Evolutionary conservation across 2,797 vertebrate genomes (phyloP).

Genomic region (Pipistrellus kuhlii): DNA sequence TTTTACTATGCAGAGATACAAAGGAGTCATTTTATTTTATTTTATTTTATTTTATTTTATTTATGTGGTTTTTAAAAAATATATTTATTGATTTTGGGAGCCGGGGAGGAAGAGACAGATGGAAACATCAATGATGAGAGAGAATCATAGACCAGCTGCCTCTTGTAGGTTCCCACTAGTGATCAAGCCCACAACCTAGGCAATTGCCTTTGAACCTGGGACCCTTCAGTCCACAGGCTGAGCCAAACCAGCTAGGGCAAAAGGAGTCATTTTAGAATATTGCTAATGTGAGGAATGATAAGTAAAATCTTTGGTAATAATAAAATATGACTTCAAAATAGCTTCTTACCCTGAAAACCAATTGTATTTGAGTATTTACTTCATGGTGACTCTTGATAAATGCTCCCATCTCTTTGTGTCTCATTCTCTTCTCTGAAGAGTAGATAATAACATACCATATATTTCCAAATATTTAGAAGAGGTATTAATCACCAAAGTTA

Average conservation of each 20-base stretch:
- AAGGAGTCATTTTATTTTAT: neutral
- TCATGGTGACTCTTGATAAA: neutral
- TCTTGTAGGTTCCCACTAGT: neutral
- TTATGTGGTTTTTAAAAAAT: no score
- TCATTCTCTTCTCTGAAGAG: neutral
- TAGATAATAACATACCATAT: neutral
- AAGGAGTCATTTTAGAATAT: neutral
- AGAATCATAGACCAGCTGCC: neutral
- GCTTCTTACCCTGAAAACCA: neutral
- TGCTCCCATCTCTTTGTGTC: neutral
- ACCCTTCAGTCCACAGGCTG: neutral
- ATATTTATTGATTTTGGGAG: no score
- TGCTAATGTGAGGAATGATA: neutral
- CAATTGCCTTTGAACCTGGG: neutral
- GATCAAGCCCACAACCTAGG: neutral
- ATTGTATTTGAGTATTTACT: slow-evolving; percentile 36
- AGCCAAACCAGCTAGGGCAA: neutral
- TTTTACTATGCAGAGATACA: neutral
- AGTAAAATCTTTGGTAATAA: neutral
- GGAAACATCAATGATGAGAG: neutral
- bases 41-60: no score
- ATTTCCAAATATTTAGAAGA: neutral
- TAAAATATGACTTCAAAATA: slow-evolving; percentile 46
- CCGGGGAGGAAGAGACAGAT: neutral
- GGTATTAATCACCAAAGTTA: neutral